A percentile compares a stretch with the other conserved stretches of the same genome.
These are phyloP conservation scores for Scrobipalpa costella DNA, from an alignment of 2,888 invertebrate species.

Conservation along the genomic window DNA sequence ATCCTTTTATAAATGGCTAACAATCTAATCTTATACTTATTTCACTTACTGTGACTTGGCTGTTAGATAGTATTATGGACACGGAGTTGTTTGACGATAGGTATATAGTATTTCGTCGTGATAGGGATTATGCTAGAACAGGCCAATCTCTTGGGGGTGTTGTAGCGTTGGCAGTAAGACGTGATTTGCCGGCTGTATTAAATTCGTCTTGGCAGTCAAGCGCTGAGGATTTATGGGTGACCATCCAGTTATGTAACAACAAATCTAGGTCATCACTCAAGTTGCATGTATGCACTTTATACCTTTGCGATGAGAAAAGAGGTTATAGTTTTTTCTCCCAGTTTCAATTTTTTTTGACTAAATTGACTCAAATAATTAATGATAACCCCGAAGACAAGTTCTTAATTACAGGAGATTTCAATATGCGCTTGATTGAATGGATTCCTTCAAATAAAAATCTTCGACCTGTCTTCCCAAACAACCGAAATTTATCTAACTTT, in stretches of 20 bases:
- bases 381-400: neutral
- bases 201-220: neutral
- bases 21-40: neutral
- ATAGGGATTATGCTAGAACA: neutral
- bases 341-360: neutral
- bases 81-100: constrained; percentile 1
- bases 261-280: neutral
- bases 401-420: constrained; percentile 1
- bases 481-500: neutral
- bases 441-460: neutral
- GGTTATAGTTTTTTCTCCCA: neutral
- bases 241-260: neutral
- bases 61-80: neutral
- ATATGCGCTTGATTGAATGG: constrained; percentile 9
- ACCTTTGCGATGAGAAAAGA: neutral
- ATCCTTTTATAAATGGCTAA: neutral
- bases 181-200: neutral
- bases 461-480: neutral
- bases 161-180: neutral
- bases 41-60: neutral
- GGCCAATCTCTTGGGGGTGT: neutral
- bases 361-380: neutral
- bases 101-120: neutral
- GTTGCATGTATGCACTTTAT: neutral
- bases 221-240: neutral